A percentile compares a stretch with the other conserved stretches of the same genome.
Conservation (phyloP, 2,888 invertebrate species). For the Eilema depressum region DNA sequence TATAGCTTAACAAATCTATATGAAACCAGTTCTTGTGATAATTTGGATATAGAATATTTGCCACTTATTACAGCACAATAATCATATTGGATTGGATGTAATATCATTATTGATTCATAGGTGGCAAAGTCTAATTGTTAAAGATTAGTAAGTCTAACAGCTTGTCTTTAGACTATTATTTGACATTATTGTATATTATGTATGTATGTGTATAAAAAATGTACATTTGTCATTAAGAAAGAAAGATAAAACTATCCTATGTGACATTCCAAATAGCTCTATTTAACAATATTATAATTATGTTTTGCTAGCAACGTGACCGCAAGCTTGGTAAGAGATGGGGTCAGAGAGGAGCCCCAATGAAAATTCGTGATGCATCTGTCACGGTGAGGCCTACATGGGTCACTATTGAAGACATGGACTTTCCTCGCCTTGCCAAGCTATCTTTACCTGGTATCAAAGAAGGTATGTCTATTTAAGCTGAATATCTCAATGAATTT, state of each 20-base stretch:
- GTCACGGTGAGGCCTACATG: conserved; percentile 98
- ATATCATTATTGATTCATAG: not conserved
- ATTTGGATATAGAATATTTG: not conserved
- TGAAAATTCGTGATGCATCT: conserved; percentile 98
- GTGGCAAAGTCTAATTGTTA: no score
- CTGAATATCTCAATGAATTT: not conserved
- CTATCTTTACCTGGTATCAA: conserved; percentile 96
- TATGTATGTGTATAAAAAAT: no score
- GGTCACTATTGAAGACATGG: conserved; percentile 99
- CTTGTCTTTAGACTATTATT: no score
- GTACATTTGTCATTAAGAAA: no score
- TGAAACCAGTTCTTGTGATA: not conserved
- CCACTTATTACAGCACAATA: not conserved
- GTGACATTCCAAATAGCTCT: not conserved
- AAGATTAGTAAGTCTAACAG: no score
- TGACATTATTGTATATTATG: no score
- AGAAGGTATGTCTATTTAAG: conserved; percentile 83
- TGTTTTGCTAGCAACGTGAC: conserved; percentile 89
- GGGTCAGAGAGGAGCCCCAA: conserved; percentile 93
- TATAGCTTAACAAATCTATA: not conserved
- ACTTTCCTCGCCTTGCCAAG: conserved; percentile 97
- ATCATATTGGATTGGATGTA: not conserved
- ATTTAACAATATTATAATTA: not conserved
- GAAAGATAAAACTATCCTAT: not conserved
- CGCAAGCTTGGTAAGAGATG: conserved; percentile 95